Base-by-base conservation (phyloP, 1,140 invertebrate genomes). In the Melipona quadrifasciata region DNA sequence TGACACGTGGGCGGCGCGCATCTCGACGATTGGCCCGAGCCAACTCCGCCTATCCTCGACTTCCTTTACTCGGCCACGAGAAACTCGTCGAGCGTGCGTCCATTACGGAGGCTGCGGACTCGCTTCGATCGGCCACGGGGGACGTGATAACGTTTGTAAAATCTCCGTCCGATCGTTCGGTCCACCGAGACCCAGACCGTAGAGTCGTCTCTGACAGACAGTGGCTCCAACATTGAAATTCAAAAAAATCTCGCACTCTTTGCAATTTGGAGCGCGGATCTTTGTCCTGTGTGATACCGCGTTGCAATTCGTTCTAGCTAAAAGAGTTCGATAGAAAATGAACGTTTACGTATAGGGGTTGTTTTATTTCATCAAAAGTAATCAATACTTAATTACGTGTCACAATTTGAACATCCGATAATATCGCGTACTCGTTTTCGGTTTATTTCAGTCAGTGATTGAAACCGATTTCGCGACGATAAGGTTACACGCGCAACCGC, bases 1-100 rank as follows among this genome's bases (percentile, higher is more conserved):
- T 87, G 92, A 93, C 88, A 92, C 91, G 92, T 93, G 90, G 92
- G 93, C 93, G 93, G 92, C 89, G 91, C 93, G 87, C 89, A 93
- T 92, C 88, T 90, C 89, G 86, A 89, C 90, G 93, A 94, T 94
- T 94, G 94, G 94, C 90, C 88, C 90, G 91, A 85, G 89, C 82
- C 71, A 92, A 93, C 94, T 94, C 93, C 93, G 93, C 93, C 94
- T 94, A 93, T 93, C 86, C 89, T 91, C 90, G 82, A 90, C 90
- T 90, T 92, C 91, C 88, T 91, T 84, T 92, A 89, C 86, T 90
- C 86, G 77, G 72, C 75, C 85, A 77, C 78, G 85, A 80, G 82
- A 86, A 86, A 81, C 67, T 21, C 57, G 61, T 57, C 55, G 71
- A 51, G 31, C 86, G 73, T 27, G 73, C 34, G 70, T 76, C 86